Percentiles rank a stretch among this genome's conserved stretches.
Conservation (phyloP, 2,113 vertebrate genomes). For the Entomyzon cyanotis region DNA sequence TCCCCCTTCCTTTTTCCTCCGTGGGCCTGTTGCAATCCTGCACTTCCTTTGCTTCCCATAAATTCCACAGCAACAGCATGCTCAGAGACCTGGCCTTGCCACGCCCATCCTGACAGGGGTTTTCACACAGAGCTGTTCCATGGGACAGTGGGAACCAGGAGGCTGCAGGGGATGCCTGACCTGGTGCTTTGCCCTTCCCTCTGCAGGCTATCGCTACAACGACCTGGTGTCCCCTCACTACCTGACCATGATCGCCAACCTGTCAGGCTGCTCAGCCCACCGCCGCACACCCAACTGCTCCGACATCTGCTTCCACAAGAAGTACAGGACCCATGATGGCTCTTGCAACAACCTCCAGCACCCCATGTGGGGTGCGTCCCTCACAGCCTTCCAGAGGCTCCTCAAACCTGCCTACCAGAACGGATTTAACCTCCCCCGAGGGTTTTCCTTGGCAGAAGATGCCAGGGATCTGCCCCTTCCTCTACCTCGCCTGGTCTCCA, state of each 20-base stretch:
- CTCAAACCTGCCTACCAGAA: conserved; percentile 76
- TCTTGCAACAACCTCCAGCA: conserved; percentile 78
- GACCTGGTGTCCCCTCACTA: conserved; percentile 76
- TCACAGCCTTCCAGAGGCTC: conserved; percentile 75
- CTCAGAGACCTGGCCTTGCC: background rate
- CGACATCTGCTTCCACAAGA: conserved; percentile 73
- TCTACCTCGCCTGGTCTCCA: conserved; percentile 73
- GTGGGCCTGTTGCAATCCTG: background rate
- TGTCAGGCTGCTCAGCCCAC: conserved; percentile 74
- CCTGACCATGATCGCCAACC: conserved; percentile 75
- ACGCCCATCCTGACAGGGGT: background rate
- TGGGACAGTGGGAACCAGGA: rapidly evolving
- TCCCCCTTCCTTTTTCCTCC: background rate
- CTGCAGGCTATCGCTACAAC: conserved; percentile 72
- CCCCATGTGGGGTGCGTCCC: conserved; percentile 74
- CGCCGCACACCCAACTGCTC: conserved; percentile 72
- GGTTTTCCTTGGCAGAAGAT: conserved; percentile 49
- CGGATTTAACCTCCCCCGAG: conserved; percentile 72
- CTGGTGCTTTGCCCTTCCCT: background rate
- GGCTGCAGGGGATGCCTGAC: background rate
- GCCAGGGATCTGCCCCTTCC: conserved; percentile 69
- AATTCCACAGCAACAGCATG: rapidly evolving
- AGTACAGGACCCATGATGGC: conserved; percentile 70
- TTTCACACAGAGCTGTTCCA: rapidly evolving
- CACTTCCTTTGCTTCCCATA: background rate